These are phyloP conservation scores for Myzus persicae DNA, from an alignment of 1,140 invertebrate genomes.

Conservation along the genomic window DNA sequence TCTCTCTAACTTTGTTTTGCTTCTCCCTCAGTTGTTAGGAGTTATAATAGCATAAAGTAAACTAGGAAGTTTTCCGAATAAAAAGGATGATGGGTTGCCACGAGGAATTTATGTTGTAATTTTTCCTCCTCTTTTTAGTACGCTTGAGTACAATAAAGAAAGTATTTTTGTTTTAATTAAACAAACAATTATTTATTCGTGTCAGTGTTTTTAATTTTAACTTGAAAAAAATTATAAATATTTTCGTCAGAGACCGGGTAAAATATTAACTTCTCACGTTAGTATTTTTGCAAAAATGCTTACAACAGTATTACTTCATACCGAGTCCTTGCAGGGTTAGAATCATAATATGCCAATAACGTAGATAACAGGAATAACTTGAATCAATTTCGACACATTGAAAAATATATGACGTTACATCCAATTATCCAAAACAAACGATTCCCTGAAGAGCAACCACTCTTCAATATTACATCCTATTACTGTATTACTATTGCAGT, in stretches of 20 bases:
- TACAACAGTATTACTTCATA: background rate
- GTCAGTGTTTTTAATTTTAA: constrained; percentile 13
- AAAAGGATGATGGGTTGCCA: background rate
- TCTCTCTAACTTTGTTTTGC: background rate
- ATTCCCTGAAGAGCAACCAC: background rate
- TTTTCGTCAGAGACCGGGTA: background rate
- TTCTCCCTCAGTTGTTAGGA: background rate
- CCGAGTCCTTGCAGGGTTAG: background rate
- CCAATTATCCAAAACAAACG: background rate
- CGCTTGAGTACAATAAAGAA: background rate
- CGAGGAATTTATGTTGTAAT: background rate
- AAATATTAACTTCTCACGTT: background rate
- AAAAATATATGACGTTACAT: background rate
- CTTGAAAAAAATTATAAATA: background rate
- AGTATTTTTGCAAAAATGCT: background rate
- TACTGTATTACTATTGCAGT: background rate
- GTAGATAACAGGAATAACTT: background rate
- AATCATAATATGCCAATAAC: background rate
- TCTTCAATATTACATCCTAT: background rate
- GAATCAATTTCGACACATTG: background rate
- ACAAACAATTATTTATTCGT: constrained; percentile 20
- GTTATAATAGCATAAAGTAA: background rate
- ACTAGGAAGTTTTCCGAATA: background rate
- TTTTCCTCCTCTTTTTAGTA: background rate
- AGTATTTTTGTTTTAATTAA: background rate